Base-by-base conservation (phyloP, 2,113 vertebrate species). In the Danio rerio region DNA sequence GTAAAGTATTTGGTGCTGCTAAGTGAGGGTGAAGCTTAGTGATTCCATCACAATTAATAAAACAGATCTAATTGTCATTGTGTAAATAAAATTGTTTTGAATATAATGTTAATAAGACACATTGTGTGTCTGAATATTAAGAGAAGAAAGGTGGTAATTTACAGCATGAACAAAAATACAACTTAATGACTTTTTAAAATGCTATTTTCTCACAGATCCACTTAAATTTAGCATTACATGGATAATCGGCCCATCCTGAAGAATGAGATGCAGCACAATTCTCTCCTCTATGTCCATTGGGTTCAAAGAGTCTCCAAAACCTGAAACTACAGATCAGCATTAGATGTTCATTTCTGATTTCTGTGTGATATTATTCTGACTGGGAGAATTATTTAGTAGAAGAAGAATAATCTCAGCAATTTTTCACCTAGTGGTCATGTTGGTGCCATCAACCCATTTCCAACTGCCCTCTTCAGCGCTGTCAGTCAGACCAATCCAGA, bases 401-500 rank as follows among this genome's bases (percentile, higher is more conserved):
- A 31, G 1, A 31, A 31, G 1, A 31, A 31, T 31, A 31, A 31
- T 31, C 31, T 31, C 31, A 31, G 31, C 31, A 31, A 31, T 31
- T 31, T 31, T 3, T 31, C 31, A 31, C 31, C 3, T 3, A 31
- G 31, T 31, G 31, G 31, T 31, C 31, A 31, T 31, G 31, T 2
- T 31, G 31, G 31, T 31, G 31, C 31, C 31, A 31, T 31, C 31
- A 31, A 31, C 31, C 31, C 31, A 31, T 31, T 31, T 31, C 31
- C 31, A 70, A 7, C 0, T 50, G 9, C 0, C 6, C 47, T 76
- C 74, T 8, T 3, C 6, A 49, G 47, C 45, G 7, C 5, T 50
- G 45, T 70, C 45, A 70, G 16, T 70, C 68, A 70, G n/a, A 70
- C 68, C 68, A 70, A 66, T 66, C 63, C 63, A 66, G 40, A 42